phyloP scores from a whole-genome alignment of 1,140 invertebrate genomes.

The Nilaparvata lugens region DNA sequence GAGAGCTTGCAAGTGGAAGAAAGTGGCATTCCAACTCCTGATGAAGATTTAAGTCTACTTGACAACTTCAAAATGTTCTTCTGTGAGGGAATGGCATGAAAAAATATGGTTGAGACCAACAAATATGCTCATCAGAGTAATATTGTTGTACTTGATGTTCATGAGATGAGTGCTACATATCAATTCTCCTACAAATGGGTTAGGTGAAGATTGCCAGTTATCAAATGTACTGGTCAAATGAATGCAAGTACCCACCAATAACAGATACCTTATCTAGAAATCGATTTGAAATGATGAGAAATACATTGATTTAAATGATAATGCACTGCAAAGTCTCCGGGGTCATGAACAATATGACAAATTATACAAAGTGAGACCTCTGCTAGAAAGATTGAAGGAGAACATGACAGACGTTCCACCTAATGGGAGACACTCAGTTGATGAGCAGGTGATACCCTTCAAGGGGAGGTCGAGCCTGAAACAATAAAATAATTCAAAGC shows the following conservation, averaged over 20 bases:
- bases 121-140: background rate
- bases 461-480: conserved; percentile 29
- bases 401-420: conserved; percentile 20
- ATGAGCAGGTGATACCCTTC: conserved; percentile 31
- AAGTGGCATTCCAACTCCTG: no score
- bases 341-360: background rate
- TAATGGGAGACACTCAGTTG: conserved; percentile 29
- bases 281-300: background rate
- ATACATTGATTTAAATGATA: background rate
- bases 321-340: background rate
- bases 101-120: background rate
- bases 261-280: background rate
- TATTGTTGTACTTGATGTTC: background rate
- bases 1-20: no score
- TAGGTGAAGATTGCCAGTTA: background rate
- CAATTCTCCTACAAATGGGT: background rate
- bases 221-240: background rate
- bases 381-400: conserved; percentile 26
- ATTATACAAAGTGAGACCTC: conserved; percentile 7
- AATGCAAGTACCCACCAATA: background rate
- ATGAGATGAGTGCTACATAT: background rate
- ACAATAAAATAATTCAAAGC: conserved; percentile 33
- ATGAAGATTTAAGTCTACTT: no score
- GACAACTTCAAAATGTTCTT: no score
- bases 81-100: background rate